Conservation (phyloP, 1,140 invertebrate genomes). For the Globodera ellingtonae region DNA sequence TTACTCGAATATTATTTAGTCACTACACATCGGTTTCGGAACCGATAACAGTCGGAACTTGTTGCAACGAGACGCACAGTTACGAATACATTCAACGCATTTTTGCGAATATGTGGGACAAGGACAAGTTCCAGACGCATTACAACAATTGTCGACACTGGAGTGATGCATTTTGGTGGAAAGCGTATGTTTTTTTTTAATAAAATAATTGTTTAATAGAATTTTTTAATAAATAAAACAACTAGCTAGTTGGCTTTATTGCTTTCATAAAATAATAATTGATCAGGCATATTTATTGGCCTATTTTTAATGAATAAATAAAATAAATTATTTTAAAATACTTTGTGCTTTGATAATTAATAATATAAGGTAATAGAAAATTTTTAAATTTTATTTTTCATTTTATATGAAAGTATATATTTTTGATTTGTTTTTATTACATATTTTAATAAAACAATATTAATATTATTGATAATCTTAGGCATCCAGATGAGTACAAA, state of each 20-base stretch:
- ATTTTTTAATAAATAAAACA: too few relatives aligned
- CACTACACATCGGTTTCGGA: slow-evolving; percentile 1
- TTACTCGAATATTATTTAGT: background rate
- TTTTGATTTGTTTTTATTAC: too few relatives aligned
- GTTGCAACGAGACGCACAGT: background rate
- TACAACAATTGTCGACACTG: slow-evolving; percentile 21
- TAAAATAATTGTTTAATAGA: background rate
- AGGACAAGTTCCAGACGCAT: slow-evolving; percentile 17
- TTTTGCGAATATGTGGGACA: slow-evolving; percentile 23
- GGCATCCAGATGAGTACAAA: slow-evolving; percentile 23
- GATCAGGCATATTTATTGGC: too few relatives aligned
- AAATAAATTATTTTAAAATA: too few relatives aligned
- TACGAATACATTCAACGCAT: slow-evolving; percentile 28
- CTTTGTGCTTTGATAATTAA: too few relatives aligned
- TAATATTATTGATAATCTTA: background rate
- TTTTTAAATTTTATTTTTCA: background rate
- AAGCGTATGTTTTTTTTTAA: background rate
- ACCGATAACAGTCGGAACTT: background rate
- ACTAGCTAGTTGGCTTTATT: too few relatives aligned
- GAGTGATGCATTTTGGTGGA: slow-evolving; percentile 28
- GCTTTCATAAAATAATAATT: background rate
- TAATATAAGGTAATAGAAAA: background rate
- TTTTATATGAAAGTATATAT: too few relatives aligned
- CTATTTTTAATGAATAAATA: too few relatives aligned
- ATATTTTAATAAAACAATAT: too few relatives aligned